A percentile compares a stretch with the other conserved stretches of the same genome.
These are phyloP conservation scores for Psephotus haematonotus DNA, from an alignment of 2,113 vertebrate genomes.

Conservation along the genomic window DNA sequence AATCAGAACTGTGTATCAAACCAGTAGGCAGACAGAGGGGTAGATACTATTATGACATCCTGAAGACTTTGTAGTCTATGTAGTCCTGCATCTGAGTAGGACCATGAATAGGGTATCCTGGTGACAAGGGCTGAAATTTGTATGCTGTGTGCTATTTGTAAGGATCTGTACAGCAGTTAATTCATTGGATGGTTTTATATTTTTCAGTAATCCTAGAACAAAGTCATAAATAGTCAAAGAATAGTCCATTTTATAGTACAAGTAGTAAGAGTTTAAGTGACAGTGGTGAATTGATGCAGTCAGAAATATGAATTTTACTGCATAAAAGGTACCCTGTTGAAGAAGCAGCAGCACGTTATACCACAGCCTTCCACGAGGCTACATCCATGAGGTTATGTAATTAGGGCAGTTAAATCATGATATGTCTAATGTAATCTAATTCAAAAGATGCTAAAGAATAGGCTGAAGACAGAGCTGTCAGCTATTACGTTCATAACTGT, in stretches of 20 bases:
- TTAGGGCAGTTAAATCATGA: neutral
- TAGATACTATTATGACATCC: neutral
- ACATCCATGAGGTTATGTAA: neutral
- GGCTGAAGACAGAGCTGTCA: neutral
- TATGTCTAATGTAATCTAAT: neutral
- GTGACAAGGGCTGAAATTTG: neutral
- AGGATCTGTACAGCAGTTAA: neutral
- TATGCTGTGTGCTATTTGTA: neutral
- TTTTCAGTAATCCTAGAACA: neutral
- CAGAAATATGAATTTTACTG: neutral
- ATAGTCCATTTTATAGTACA: neutral
- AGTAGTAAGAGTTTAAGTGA: neutral
- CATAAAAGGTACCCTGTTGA: neutral
- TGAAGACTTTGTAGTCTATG: neutral
- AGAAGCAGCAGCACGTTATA: neutral
- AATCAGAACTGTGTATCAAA: neutral
- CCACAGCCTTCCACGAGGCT: neutral
- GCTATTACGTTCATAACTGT: neutral
- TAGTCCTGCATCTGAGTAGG: neutral
- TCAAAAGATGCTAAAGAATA: neutral
- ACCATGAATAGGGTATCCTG: accelerated
- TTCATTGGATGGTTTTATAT: neutral
- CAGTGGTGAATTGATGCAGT: neutral
- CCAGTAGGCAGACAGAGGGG: neutral
- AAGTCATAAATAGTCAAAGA: neutral